These are phyloP conservation scores for Plodia interpunctella DNA, from an alignment of 1,140 invertebrate species.

Conservation along the genomic window DNA sequence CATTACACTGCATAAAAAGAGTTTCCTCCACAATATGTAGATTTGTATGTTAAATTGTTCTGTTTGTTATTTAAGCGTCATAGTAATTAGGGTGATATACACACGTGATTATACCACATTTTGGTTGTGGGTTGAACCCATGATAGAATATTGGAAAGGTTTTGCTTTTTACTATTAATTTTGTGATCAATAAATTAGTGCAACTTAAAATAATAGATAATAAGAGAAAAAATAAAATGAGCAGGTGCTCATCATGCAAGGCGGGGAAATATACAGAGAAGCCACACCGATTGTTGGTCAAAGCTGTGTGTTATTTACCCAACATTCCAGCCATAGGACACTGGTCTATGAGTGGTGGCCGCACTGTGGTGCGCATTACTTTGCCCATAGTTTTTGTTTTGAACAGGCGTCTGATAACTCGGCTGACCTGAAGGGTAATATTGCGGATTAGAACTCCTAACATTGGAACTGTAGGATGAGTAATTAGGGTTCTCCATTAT, in stretches of 20 bases:
- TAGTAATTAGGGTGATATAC: too few species aligned
- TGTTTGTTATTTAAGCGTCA: too few species aligned
- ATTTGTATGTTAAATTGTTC: too few species aligned
- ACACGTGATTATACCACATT: too few species aligned
- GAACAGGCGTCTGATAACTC: constrained; percentile 35
- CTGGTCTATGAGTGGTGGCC: constrained; percentile 56
- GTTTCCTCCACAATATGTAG: too few species aligned
- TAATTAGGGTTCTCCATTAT: constrained; percentile 68
- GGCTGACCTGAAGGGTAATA: constrained; percentile 61
- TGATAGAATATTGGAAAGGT: too few species aligned
- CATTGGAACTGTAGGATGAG: constrained; percentile 53
- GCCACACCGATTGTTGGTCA: constrained; percentile 27
- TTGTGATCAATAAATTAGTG: too few species aligned
- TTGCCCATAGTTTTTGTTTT: constrained; percentile 64
- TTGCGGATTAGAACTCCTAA: constrained; percentile 56
- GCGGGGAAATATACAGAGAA: constrained; percentile 26
- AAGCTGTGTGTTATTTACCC: constrained; percentile 59
- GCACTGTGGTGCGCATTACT: constrained; percentile 40
- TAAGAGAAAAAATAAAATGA: background rate
- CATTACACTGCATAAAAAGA: too few species aligned
- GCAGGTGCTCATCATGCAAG: constrained; percentile 29
- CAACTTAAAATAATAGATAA: background rate
- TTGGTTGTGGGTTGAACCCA: too few species aligned
- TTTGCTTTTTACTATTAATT: too few species aligned
- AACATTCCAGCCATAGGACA: constrained; percentile 66